Evolutionary conservation across 1,140 invertebrate genomes (phyloP).

Genomic region (Carcinoscorpius rotundicauda): DNA sequence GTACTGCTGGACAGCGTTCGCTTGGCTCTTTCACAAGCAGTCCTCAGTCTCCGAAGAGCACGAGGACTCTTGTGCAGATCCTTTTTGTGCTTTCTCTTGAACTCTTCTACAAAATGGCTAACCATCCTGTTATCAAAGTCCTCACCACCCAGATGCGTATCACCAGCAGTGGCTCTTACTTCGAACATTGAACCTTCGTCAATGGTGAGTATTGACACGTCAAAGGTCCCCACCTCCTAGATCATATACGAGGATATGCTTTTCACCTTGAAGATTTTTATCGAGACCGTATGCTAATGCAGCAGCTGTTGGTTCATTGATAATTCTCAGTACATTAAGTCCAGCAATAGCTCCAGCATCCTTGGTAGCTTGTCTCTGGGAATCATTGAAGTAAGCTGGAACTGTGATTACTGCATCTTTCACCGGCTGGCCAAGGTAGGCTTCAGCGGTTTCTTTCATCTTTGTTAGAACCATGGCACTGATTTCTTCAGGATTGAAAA

Average conservation of each 20-base stretch:
- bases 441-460: constrained; percentile 37
- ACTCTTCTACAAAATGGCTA: constrained; percentile 30
- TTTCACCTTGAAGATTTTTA: constrained; percentile 71
- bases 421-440: constrained; percentile 34
- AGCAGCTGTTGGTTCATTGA: constrained; percentile 62
- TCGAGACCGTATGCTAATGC: constrained; percentile 69
- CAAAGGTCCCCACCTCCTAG: constrained; percentile 96
- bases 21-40: constrained; percentile 53
- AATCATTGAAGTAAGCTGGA: constrained; percentile 72
- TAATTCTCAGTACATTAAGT: constrained; percentile 74
- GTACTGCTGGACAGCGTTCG: constrained; percentile 32
- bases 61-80: constrained; percentile 26
- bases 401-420: constrained; percentile 25
- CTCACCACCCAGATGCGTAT: constrained; percentile 31
- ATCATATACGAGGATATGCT: constrained; percentile 98
- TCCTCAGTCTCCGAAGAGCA: constrained; percentile 38
- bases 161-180: constrained; percentile 90
- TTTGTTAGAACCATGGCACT: constrained; percentile 40
- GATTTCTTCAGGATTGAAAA: constrained; percentile 40
- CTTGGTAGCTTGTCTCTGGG: constrained; percentile 82
- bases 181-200: constrained; percentile 84
- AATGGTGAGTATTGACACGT: constrained; percentile 96
- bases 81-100: constrained; percentile 30
- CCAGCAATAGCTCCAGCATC: constrained; percentile 78
- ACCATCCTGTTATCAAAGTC: constrained; percentile 31